Base-by-base conservation (phyloP, 2,888 invertebrate genomes). In the Acronicta psi region DNA sequence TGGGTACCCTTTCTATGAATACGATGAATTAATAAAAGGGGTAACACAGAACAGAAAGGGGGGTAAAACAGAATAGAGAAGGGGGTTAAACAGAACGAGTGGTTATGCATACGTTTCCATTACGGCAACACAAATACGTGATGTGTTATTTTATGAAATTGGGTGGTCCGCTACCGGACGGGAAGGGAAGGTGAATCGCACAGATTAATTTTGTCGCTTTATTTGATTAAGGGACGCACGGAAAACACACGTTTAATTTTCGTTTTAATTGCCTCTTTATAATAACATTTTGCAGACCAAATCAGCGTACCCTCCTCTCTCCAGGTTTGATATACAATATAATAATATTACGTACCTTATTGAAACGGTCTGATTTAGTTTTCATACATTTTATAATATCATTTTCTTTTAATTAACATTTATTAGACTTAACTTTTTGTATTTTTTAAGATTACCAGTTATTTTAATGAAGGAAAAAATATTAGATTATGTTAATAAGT, bases 91-190 rank as follows among this genome's bases (percentile, higher is more conserved):
- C 84, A 89, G 87, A 87, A 84, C 83, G 79, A 79, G 79, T 69
- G 45, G 59, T 43, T 63, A 56, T 53, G 70, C 73, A 70, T 82
- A 79, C 77, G 77, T 82, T 83, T 82, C 81, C 83, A 86, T 86
- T 83, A 84, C 74, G 79, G 77, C 65, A 82, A 75, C 75, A 83
- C 85, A 86, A 85, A 86, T 84, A 84, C 76, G 73, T 80, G 79
- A 82, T 73, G 78, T 90, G 89, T 90, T 92, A 85, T 91, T 91
- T 82, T 90, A 86, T 84, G 86, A 90, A 89, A 91, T 91, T 90
- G 88, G 80, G 77, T 81, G 67, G 77, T 74, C 77, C 75, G 83
- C 82, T 3, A 76, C 75, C 74, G 72, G 74, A 58, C 62, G 70
- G 67, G 76, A 78, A 81, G 86, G 79, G 75, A 73, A 75, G 74